Conservation (phyloP, 2,888 invertebrate genomes). For the Mycogona germanica region DNA sequence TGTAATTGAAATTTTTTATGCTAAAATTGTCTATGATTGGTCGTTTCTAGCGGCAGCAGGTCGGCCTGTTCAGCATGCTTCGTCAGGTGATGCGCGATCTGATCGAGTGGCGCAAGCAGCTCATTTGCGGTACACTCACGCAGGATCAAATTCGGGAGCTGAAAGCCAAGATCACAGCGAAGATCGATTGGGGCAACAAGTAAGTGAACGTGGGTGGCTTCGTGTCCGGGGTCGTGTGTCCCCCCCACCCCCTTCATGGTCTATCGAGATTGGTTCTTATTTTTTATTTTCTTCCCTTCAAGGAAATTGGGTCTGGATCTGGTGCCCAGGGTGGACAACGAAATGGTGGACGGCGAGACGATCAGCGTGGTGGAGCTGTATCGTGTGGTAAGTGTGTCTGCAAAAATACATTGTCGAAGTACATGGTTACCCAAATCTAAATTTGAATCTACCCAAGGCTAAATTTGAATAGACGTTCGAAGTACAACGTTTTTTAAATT, state of each 20-base stretch:
- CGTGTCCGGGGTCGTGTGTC: no score
- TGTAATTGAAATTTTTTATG: no score
- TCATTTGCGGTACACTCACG: constrained; percentile 77
- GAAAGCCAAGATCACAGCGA: constrained; percentile 72
- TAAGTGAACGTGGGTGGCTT: constrained; percentile 46
- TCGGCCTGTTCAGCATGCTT: constrained; percentile 70
- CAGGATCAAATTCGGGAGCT: constrained; percentile 81
- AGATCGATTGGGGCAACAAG: constrained; percentile 95
- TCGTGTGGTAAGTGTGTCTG: constrained; percentile 55
- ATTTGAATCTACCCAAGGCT: no score
- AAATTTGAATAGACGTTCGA: no score
- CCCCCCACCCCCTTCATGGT: no score
- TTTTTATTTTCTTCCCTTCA: background rate
- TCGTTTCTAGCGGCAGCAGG: constrained; percentile 56
- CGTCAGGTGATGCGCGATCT: constrained; percentile 83
- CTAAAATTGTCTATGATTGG: background rate
- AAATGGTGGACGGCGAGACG: constrained; percentile 79
- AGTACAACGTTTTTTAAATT: no score
- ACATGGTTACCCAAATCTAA: background rate
- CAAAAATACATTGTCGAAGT: background rate
- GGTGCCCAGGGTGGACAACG: constrained; percentile 77
- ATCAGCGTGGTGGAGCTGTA: constrained; percentile 82
- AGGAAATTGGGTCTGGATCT: constrained; percentile 85
- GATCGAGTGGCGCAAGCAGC: constrained; percentile 67
- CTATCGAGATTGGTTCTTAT: no score